Percentiles rank a stretch among this genome's conserved stretches.
Evolutionary conservation across 2,797 vertebrate species (phyloP).

Genomic region (Cheirogaleus major): DNA sequence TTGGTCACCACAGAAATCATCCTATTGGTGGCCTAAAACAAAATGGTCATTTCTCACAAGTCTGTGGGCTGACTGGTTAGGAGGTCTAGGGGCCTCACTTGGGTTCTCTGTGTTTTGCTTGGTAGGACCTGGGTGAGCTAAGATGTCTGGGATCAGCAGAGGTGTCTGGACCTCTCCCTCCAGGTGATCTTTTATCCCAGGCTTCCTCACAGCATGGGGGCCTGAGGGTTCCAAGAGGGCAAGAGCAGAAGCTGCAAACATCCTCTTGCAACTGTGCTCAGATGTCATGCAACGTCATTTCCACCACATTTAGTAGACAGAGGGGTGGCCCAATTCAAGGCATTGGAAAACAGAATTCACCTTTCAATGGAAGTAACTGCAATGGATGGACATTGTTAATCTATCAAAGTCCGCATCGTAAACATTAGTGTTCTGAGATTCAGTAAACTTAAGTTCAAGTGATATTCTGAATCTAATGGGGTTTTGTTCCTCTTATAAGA

Average conservation of each 20-base stretch:
- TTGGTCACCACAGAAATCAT: not conserved
- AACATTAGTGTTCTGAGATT: not conserved
- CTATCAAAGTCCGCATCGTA: not conserved
- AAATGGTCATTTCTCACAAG: not conserved
- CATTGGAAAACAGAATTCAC: not conserved
- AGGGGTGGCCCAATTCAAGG: not conserved
- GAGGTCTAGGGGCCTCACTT: not conserved
- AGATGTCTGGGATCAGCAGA: not conserved
- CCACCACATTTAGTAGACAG: not conserved
- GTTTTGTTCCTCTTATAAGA: not conserved
- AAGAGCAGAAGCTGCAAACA: not conserved
- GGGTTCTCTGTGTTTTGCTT: fast-evolving
- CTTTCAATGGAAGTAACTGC: not conserved
- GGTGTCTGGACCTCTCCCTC: not conserved
- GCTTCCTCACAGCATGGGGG: not conserved
- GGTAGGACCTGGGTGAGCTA: not conserved
- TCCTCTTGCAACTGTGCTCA: not conserved
- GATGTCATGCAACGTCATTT: not conserved
- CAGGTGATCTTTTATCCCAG: not conserved
- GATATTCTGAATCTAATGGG: not conserved
- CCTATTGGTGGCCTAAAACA: not conserved
- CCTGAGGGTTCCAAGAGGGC: not conserved
- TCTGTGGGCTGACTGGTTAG: not conserved
- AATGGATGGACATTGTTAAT: not conserved
- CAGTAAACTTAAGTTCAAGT: not conserved